Evolutionary conservation across 2,888 invertebrate species (phyloP), one percentile per base, ranked within the genome.

Genomic region (Sarcophaga variegata): DNA sequence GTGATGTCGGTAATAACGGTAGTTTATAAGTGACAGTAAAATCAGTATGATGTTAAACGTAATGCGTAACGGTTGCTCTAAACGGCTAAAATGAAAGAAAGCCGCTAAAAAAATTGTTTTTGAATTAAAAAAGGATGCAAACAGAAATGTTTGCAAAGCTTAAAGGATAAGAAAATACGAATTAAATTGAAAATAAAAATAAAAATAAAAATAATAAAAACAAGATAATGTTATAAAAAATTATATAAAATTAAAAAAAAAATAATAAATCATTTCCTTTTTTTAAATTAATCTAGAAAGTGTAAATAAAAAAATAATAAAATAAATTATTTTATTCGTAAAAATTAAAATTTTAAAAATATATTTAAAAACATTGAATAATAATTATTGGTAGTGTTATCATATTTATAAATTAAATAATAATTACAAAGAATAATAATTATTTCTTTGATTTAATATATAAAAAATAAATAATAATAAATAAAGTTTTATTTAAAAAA

Each of bases 11-110:
- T 37, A 80, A 84, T 71, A 71, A 71, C 70, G 74, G 70, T 27
- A 64, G 62, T 81, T 81, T 66, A 60, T 70, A 25, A 67, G 12
- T 72, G 71, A 79, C 62, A 78, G 27, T 87, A 67, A 62, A 75
- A 62, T 87, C 81, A 87, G 87, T 87, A 84, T 27, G 78, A 79
- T 79, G 81, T 59, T 71, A 79, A 62, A 71, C 78, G 81, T 79
- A 59, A 84, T 49, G 67, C 78, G 84, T 76, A 81, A 81, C 81
- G 84, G 84, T 84, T 81, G 75, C 80, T 71, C 63, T 71, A 71
- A 47, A 75, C 87, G 87, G 83, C 17, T 45, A 62, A 47, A 76
- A 72, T 5, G 27, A 69, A 45, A n/a, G 17, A 60, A n/a, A 77
- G 17, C 25, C 20, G 11, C 37, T 5, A 69, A 20, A n/a, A 69